Percentiles rank a stretch among this genome's conserved stretches.
phyloP scores from a whole-genome alignment of 2,113 vertebrate species.

The Misgurnus anguillicaudatus region DNA sequence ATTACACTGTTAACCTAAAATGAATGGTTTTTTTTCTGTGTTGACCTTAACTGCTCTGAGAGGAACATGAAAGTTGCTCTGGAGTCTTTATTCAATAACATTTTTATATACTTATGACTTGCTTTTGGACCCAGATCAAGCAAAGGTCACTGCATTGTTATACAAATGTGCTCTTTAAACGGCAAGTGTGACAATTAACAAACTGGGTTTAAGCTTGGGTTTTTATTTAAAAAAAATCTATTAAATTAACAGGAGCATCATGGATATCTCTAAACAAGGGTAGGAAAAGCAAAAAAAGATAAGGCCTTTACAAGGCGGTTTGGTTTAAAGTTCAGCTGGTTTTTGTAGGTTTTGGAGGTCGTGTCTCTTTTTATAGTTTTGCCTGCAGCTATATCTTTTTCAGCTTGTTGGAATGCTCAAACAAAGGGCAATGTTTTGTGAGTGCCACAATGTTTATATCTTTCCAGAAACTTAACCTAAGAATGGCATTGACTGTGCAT shows the following conservation, averaged over 20 bases:
- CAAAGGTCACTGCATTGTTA: slow-evolving; percentile 35
- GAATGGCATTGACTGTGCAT: no score
- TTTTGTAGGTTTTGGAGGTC: no score
- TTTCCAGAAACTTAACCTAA: no score
- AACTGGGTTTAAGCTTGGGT: background rate
- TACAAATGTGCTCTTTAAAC: slow-evolving; percentile 32
- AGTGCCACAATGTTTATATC: no score
- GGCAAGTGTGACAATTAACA: slow-evolving; percentile 12
- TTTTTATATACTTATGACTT: slow-evolving; percentile 13
- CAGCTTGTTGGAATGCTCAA: no score
- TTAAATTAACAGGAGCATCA: background rate
- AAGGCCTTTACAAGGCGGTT: no score
- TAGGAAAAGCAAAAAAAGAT: no score
- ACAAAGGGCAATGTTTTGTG: background rate
- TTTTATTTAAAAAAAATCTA: background rate
- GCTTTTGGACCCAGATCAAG: background rate
- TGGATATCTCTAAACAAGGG: background rate
- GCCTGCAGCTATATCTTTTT: no score
- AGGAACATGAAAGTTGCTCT: slow-evolving; percentile 7
- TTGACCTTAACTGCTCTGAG: slow-evolving; percentile 3
- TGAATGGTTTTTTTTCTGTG: background rate
- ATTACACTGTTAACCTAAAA: background rate
- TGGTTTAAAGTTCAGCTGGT: no score
- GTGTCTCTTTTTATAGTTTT: no score
- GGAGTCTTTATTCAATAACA: background rate